Percentiles rank a stretch among this genome's conserved stretches.
Evolutionary conservation across 2,113 vertebrate species (phyloP).

Genomic region (human): GRCh38 chr2:145796001-145796500

Average conservation of each 20-base stretch:
- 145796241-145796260: not conserved
- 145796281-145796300: not conserved
- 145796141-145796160: not conserved
- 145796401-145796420: constrained; percentile 41
- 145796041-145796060: not conserved
- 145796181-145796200: not conserved
- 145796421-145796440: constrained; percentile 50
- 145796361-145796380: constrained; percentile 26
- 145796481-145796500: constrained; percentile 25
- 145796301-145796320: not conserved
- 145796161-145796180: not conserved
- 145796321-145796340: not conserved
- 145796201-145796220: not conserved
- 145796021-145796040: not conserved
- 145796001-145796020: not conserved
- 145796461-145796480: constrained; percentile 37
- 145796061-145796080: constrained; percentile 18
- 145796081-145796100: not conserved
- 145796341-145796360: constrained; percentile 32
- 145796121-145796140: not conserved
- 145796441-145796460: constrained; percentile 50
- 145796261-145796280: not conserved
- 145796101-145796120: not conserved
- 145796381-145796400: constrained; percentile 52
- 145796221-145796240: not conserved